Percentiles rank a stretch among this genome's conserved stretches.
Conservation (phyloP, 2,113 vertebrate genomes). For the Laticauda laticaudata region DNA sequence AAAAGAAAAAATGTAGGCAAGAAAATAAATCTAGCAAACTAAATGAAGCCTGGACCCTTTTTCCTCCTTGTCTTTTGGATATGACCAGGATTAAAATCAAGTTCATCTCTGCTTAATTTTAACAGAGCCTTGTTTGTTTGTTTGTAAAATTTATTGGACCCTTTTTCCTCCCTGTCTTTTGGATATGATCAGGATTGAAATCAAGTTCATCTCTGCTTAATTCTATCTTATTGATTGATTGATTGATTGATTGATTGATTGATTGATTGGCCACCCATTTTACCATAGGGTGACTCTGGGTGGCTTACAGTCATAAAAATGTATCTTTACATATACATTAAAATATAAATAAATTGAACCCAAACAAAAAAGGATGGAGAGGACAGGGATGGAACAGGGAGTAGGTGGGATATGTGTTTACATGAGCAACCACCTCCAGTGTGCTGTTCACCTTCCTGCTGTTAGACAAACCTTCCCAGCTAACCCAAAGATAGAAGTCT, state of each 20-base stretch:
- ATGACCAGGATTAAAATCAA: neutral
- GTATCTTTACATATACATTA: neutral
- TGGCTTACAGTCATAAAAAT: neutral
- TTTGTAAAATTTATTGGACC: neutral
- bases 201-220: neutral
- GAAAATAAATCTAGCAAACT: neutral
- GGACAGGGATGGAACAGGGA: no score
- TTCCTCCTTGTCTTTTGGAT: neutral
- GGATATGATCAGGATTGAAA: neutral
- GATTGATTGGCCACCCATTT: neutral
- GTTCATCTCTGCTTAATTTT: neutral
- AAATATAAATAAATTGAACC: neutral
- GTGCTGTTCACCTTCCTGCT: neutral
- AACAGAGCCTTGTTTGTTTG: neutral
- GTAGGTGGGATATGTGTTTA: neutral
- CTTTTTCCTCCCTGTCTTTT: neutral
- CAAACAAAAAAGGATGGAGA: neutral
- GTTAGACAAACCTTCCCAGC: neutral
- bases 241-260: no score
- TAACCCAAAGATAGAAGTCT: neutral
- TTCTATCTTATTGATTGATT: neutral
- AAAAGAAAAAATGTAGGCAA: neutral
- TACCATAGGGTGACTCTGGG: neutral
- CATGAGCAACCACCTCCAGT: neutral
- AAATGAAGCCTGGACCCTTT: neutral